These are phyloP conservation scores for Eufriesea mexicana DNA, from an alignment of 1,140 invertebrate genomes.

Conservation along the genomic window DNA sequence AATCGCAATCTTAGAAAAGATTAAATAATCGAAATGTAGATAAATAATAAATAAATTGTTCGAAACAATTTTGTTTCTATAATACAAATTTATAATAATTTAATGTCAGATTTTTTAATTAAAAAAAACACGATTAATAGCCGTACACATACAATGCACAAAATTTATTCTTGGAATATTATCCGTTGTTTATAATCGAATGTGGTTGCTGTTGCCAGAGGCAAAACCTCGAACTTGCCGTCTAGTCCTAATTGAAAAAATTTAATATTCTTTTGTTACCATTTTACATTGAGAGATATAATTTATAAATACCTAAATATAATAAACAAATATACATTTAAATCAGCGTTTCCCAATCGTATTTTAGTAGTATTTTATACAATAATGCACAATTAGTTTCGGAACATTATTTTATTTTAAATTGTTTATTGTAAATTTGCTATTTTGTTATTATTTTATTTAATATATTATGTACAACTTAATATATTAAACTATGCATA, in stretches of 20 bases:
- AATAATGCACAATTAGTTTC: background rate
- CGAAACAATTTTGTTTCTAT: background rate
- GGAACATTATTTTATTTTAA: background rate
- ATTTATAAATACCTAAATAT: background rate
- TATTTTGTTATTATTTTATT: background rate
- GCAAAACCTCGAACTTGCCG: slow-evolving; percentile 79
- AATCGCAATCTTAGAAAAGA: background rate
- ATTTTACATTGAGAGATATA: slow-evolving; percentile 1
- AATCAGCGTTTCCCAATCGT: slow-evolving; percentile 44
- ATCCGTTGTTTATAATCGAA: slow-evolving; percentile 75
- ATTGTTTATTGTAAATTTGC: background rate
- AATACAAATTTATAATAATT: slow-evolving; percentile 25
- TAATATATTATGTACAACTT: background rate
- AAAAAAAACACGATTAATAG: background rate
- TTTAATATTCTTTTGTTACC: slow-evolving; percentile 57
- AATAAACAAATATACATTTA: background rate
- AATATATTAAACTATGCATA: background rate
- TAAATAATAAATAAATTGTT: slow-evolving; percentile 37
- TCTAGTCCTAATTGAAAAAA: slow-evolving; percentile 78
- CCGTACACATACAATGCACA: slow-evolving; percentile 8
- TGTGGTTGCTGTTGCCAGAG: slow-evolving; percentile 81
- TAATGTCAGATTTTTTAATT: slow-evolving; percentile 12
- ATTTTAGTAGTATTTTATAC: background rate
- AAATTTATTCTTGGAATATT: slow-evolving; percentile 48
- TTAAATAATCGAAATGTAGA: slow-evolving; percentile 26